These are phyloP conservation scores for Halcyon chelicuti DNA, from an alignment of 2,797 vertebrate genomes.

Conservation along the genomic window DNA sequence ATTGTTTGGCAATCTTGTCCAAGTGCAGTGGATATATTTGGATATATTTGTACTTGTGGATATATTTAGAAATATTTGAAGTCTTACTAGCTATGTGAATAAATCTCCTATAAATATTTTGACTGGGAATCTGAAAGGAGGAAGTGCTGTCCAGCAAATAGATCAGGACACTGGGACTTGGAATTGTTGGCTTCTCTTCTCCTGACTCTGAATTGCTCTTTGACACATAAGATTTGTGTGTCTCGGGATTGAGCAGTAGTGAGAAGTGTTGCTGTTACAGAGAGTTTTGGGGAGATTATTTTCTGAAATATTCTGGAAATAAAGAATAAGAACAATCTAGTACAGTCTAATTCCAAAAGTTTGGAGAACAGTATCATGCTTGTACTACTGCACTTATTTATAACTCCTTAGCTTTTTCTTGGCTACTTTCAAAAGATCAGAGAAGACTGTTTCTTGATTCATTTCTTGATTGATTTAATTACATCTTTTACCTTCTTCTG, in stretches of 20 bases:
- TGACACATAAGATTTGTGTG: constrained; percentile 30
- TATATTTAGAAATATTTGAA: constrained; percentile 84
- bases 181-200: constrained; percentile 13
- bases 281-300: not conserved
- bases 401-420: not conserved
- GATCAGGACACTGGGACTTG: not conserved
- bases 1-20: constrained; percentile 78
- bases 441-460: not conserved
- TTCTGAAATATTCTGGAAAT: constrained; percentile 1
- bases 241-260: not conserved
- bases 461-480: not conserved
- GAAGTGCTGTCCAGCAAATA: constrained; percentile 43
- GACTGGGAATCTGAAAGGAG: constrained; percentile 56
- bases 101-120: constrained; percentile 82
- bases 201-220: not conserved
- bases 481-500: not conserved
- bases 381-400: not conserved
- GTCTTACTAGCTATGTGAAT: constrained; percentile 78
- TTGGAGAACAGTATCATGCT: not conserved
- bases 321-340: not conserved
- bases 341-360: not conserved
- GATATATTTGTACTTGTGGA: constrained; percentile 57
- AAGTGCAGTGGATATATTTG: not conserved
- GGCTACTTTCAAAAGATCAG: not conserved
- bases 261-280: not conserved